phyloP scores from a whole-genome alignment of 2,888 invertebrate genomes.

The Scaptomyza tumidula region DNA sequence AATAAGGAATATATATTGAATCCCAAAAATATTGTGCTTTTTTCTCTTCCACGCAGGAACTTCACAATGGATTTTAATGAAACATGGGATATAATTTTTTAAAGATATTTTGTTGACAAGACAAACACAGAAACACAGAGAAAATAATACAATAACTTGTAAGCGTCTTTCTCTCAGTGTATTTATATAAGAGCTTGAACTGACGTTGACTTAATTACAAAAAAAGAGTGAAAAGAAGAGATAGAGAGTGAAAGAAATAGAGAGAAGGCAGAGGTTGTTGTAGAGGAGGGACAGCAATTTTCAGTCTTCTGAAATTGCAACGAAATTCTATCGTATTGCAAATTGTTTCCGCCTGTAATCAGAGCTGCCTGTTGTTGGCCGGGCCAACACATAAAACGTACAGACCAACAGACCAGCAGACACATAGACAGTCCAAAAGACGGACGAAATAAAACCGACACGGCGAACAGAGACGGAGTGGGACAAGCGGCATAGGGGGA shows the following conservation, averaged over 20 bases:
- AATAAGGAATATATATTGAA: too few species aligned
- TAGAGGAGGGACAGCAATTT: not conserved
- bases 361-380: conserved; percentile 51
- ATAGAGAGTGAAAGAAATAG: not conserved
- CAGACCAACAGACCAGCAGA: conserved; percentile 16
- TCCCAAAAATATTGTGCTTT: too few species aligned
- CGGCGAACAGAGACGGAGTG: conserved; percentile 22
- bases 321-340: conserved; percentile 78
- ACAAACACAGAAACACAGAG: too few species aligned
- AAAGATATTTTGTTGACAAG: too few species aligned
- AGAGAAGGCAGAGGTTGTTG: not conserved
- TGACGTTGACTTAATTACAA: conserved; percentile 71
- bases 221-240: conserved; percentile 4
- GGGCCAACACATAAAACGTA: conserved; percentile 36
- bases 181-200: conserved; percentile 24
- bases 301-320: conserved; percentile 53
- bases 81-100: too few species aligned
- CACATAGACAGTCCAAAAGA: conserved; percentile 7
- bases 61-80: too few species aligned
- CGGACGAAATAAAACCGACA: conserved; percentile 2
- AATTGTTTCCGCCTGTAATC: conserved; percentile 75
- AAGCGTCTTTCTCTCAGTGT: not conserved
- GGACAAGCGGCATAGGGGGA: not conserved
- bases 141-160: too few species aligned
- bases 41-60: too few species aligned